Base-by-base conservation (phyloP, 2,888 invertebrate species). In the Dusona sp. region DNA sequence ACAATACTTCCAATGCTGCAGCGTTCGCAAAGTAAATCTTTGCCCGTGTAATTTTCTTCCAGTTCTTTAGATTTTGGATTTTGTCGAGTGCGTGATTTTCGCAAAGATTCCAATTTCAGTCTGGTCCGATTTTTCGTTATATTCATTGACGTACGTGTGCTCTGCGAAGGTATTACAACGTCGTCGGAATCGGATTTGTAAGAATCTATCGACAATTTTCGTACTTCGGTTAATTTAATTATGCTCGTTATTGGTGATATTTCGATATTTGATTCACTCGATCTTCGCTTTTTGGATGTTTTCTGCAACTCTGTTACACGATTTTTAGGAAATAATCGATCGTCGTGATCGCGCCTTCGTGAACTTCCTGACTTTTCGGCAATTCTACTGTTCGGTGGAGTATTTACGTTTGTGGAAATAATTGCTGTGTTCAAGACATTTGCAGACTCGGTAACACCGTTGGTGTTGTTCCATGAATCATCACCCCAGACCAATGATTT, bases 151-250 rank as follows among this genome's bases (percentile, higher is more conserved):
- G 87, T 57, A 65, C 90, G 84, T 1, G 83, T 42, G 57, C 68
- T 87, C 74, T 92, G 92, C 1, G 92, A 92, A n/a, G 88, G 84
- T 8, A 89, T 67, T 22, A 93, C 74, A 13, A 92, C 89, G 42
- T 93, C 92, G 11, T 94, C 94, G 0, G 91, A 91, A 65, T 93
- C 93, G 2, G 93, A 93, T 84, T 91, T 92, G 45, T 90, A 91
- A 2, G 91, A 92, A 38, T 91, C 91, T 6, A 88, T 74, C 19
- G 92, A 93, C 9, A 86, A 74, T 70, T 78, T 88, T 1, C 90
- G 89, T 36, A 80, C 88, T 3, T 74, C 73, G 13, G 84, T 85
- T 7, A 89, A 90, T 38, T 87, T 89, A 11, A 89, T 74, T 9
- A 92, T 77, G 68, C 88, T 89, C 4, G 90, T 88, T 9, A 92